Base-by-base conservation (phyloP, 2,113 vertebrate species). In the Megaptera novaeangliae region DNA sequence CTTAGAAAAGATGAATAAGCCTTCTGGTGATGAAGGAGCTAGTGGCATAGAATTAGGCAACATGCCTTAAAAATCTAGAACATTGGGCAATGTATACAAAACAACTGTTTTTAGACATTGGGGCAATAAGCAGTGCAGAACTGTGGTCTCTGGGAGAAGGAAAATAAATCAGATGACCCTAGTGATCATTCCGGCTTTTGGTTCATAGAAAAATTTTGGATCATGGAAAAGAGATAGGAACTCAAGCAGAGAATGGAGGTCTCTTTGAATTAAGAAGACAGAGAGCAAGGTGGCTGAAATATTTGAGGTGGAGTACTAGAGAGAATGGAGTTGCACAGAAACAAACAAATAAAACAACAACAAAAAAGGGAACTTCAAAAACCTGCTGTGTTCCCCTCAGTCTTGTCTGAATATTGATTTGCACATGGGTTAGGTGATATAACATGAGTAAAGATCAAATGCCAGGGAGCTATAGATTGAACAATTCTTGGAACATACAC, bases 181-280 rank as follows among this genome's bases (percentile, higher is more conserved):
- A 21, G 0, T 36, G 36, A 14, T 87, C 15, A 31, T 71, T 63
- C 5, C 61, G 69, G 25, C 0, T 41, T 95, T 74, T 36, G 21
- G 5, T 5, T 27, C 27, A 5, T 6, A 74, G 23, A 52, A 66
- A 82, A 72, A 39, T n/a, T 29, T 13, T 20, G 31, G 17, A 80
- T 9, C 8, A 34, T 41, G 15, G 13, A 74, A 88, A 77, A 78
- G 7, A 5, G 4, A 61, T 59, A 11, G 20, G n/a, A 83, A 68
- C 2, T 2, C 1, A 41, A 36, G 1, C 11, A 80, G 23, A 81
- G 7, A 92, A 44, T 36, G 3, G n/a, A 36, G 2, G 0, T 29
- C 8, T 20, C 12, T 66, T 46, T 36, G 31, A 21, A 23, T 39
- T 78, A 78, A 55, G 39, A 82, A 69, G 55, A n/a, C 27, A 84